phyloP scores from a whole-genome alignment of 2,113 vertebrate species.

The Scatophagus argus region DNA sequence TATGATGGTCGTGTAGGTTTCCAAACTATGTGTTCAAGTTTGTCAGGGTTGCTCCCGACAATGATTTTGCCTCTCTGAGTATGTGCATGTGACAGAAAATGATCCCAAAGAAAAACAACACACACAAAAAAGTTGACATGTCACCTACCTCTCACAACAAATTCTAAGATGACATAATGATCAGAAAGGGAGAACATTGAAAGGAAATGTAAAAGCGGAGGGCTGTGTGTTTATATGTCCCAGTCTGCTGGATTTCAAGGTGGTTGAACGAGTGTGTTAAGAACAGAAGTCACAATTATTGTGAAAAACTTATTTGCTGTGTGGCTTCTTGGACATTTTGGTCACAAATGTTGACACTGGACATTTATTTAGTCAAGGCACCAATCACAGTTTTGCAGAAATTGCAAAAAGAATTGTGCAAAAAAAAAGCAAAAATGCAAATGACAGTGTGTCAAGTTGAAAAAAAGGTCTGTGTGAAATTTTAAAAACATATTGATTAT shows the following conservation, averaged over 20 bases:
- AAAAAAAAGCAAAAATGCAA: slow-evolving; percentile 5
- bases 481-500: not conserved
- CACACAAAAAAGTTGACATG: not conserved
- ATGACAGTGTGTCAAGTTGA: not conserved
- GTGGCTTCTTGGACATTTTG: not conserved
- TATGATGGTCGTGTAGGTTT: not conserved
- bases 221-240: not conserved
- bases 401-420: not conserved
- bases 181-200: not conserved
- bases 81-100: not conserved
- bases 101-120: not conserved
- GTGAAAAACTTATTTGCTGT: not conserved
- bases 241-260: not conserved
- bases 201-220: not conserved
- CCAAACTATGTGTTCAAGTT: slow-evolving; percentile 14
- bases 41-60: not conserved
- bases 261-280: not conserved
- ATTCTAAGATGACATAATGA: not conserved
- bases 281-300: not conserved
- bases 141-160: not conserved
- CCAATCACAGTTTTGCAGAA: slow-evolving; percentile 6
- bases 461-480: not conserved
- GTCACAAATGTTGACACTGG: not conserved
- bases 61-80: not conserved
- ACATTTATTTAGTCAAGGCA: not conserved